Base-by-base conservation (phyloP, 2,797 vertebrate genomes). In the Leucoraja ocellata region DNA sequence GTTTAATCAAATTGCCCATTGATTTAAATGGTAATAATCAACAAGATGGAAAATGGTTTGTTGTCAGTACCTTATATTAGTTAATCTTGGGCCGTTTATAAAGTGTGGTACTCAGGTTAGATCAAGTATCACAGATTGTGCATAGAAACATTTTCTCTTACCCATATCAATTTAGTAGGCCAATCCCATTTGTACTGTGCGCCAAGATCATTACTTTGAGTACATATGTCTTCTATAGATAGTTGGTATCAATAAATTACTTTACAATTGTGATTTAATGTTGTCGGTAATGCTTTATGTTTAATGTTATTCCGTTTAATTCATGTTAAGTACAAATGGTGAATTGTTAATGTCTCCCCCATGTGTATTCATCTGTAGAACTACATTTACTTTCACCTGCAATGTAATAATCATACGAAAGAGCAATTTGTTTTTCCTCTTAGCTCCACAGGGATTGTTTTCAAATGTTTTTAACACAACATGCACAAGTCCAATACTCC, bases 361-460 rank as follows among this genome's bases (percentile, higher is more conserved):
- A 95, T 96, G 97, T 96, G 96, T 96, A 97, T 95, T 97, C 61
- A 96, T 97, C 97, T 96, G 96, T 97, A 97, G 96, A 97, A 96
- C 95, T 96, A 97, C 97, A 97, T 97, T 97, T 96, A 97, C 97
- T 96, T 96, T 97, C 96, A 97, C 97, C 96, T 97, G 96, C 96
- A 97, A 97, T 96, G 97, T 96, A 97, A 97, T 97, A 97, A 97
- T 96, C 95, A 96, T 95, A 95, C 96, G 46, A 96, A 94, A 95
- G 95, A 96, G 95, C 95, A 97, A 97, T 97, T 96, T 96, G 96
- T 97, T 96, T 96, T 97, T 96, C 95, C 95, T 96, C 95, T 95
- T 97, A 96, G 95, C 96, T 94, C 95, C 95, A 95, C 96, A 95
- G 96, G 96, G 97, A 96, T 96, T 96, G 95, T 96, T 96, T 96